phyloP scores from a whole-genome alignment of 2,113 vertebrate genomes.

The Bagarius yarrelli region DNA sequence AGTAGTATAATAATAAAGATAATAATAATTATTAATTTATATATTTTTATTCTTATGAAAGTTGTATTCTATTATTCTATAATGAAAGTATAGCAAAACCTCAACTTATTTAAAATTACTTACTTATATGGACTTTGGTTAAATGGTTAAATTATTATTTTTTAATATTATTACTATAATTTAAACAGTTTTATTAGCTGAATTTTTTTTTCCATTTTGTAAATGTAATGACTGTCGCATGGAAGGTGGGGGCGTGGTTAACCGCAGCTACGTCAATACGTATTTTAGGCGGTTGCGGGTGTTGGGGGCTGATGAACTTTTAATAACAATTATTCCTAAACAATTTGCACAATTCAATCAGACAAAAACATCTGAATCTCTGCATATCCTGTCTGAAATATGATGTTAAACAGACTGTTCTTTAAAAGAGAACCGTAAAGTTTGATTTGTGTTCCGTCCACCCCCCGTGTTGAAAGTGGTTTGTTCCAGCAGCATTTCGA shows the following conservation, averaged over 20 bases:
- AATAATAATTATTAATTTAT: too few species aligned
- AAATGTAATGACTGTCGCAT: too few species aligned
- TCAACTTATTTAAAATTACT: too few species aligned
- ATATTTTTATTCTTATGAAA: too few species aligned
- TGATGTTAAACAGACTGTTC: neutral
- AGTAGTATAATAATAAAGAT: too few species aligned
- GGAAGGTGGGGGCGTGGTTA: neutral
- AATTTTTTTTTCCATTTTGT: neutral
- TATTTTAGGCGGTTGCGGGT: neutral
- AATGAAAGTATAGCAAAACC: too few species aligned
- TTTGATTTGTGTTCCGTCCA: neutral
- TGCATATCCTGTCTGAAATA: fast-evolving
- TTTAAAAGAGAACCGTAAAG: neutral
- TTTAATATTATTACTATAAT: neutral
- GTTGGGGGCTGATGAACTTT: neutral
- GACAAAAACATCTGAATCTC: too few species aligned
- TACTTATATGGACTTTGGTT: too few species aligned
- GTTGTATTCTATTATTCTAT: too few species aligned
- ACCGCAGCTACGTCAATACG: neutral
- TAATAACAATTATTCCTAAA: neutral
- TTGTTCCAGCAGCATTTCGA: slow-evolving; percentile 56
- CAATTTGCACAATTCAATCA: neutral
- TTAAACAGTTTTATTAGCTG: neutral
- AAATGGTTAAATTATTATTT: neutral
- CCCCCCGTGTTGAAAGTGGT: slow-evolving; percentile 40